Percentiles rank a stretch among this genome's conserved stretches.
Evolutionary conservation across 2,113 vertebrate genomes (phyloP).

Genomic region (Illadopsis cleaveri): DNA sequence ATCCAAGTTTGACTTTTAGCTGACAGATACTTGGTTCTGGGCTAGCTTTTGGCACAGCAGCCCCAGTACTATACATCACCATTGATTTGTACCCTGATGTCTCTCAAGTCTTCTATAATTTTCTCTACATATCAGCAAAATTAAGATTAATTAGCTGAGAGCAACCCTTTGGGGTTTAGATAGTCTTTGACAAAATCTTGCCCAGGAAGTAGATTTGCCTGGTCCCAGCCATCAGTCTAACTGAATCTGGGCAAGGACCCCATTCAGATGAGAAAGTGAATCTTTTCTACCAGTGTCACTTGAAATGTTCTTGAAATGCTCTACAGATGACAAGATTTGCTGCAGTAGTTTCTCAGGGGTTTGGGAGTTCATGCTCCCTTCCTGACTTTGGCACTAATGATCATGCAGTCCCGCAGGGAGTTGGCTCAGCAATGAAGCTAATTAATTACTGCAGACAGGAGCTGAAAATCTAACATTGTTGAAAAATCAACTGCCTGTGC

Average conservation of each 20-base stretch:
- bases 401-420: not conserved
- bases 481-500: not conserved
- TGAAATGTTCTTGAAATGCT: constrained; percentile 33
- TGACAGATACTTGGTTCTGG: constrained; percentile 7
- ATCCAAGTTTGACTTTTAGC: not conserved
- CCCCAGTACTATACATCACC: not conserved
- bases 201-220: not conserved
- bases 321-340: not conserved
- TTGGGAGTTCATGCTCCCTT: constrained; percentile 3
- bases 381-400: constrained; percentile 18
- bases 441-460: constrained; percentile 45
- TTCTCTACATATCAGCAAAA: not conserved
- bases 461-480: not conserved
- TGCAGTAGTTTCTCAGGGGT: not conserved
- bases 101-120: not conserved
- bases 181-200: not conserved
- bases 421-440: constrained; percentile 12
- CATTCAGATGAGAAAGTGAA: not conserved
- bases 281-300: not conserved
- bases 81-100: not conserved
- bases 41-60: constrained; percentile 2
- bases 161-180: not conserved
- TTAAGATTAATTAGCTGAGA: not conserved
- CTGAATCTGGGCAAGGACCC: not conserved
- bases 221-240: not conserved